These are phyloP conservation scores for Thinocorus orbignyianus DNA, from an alignment of 2,113 vertebrate species.

Conservation along the genomic window DNA sequence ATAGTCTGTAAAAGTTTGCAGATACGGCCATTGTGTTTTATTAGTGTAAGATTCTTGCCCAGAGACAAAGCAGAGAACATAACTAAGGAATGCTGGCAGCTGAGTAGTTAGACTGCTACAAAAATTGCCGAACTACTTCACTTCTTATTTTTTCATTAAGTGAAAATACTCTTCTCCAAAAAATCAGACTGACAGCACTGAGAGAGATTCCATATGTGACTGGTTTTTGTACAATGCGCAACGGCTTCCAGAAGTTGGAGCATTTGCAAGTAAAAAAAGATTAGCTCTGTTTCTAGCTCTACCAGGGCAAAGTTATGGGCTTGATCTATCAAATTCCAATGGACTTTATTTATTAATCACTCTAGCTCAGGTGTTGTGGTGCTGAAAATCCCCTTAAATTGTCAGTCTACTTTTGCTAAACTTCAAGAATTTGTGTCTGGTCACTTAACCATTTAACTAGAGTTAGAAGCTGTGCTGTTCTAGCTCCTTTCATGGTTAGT, in stretches of 20 bases:
- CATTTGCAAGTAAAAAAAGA: background rate
- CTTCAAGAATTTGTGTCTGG: background rate
- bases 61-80: background rate
- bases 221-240: background rate
- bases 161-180: background rate
- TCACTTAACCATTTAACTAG: background rate
- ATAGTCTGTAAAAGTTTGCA: background rate
- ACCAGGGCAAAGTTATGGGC: background rate
- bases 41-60: background rate
- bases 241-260: background rate
- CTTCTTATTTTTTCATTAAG: background rate
- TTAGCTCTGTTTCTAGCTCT: background rate
- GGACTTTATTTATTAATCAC: background rate
- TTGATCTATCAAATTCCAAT: background rate
- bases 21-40: background rate
- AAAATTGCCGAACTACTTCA: background rate
- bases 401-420: background rate
- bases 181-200: background rate
- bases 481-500: background rate
- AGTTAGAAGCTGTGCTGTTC: background rate
- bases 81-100: background rate
- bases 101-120: background rate
- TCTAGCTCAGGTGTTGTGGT: background rate
- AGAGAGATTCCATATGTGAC: background rate
- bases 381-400: background rate